Evolutionary conservation across 2,888 invertebrate species (phyloP), one percentile per base, ranked within the genome.

Genomic region (Cenopis cana): DNA sequence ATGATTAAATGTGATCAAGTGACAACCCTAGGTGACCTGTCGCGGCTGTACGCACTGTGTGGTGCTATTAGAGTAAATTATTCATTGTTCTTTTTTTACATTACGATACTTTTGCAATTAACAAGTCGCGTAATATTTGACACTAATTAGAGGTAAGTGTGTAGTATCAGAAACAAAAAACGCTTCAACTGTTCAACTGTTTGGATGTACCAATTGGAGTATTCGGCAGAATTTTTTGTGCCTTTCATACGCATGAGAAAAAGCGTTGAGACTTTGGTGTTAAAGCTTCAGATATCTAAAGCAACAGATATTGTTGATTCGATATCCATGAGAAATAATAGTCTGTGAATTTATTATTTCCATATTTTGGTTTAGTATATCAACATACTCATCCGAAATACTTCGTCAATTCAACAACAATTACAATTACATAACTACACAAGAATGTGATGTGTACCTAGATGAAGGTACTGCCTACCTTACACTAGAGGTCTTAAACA

Each of bases 81-180:
- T 55, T 55, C 62, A 69, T 69, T 69, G 69, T 69, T 49, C 61
- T 68, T 69, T 57, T n/a, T 64, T 62, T 62, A 56, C 49, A 56
- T 50, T 57, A 64, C 69, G 9, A 62, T 50, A 20, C 17, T 38
- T 17, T 4, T 50, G 36, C 62, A 57, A 69, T 69, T 69, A 62
- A 62, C 69, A 54, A n/a, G 50, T 56, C 46, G 20, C 49, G 36
- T 1, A 18, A 46, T 62, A 61, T 69, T 68, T 54, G 49, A 14
- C 61, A 38, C 20, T 36, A 46, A 29, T 17, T 38, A 38, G n/a
- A n/a, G n/a, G n/a, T n/a, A n/a, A n/a, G n/a, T n/a, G n/a, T 12
- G 11, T 29, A 46, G 18, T 24, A 55, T n/a, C 29, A 14, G 14
- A 8, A 14, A 33, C 8, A 33, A 33, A 6, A 33, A 24, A 24